Evolutionary conservation across 1,140 invertebrate genomes (phyloP), one percentile per base, ranked within the genome.

Genomic region (Asobara japonica): DNA sequence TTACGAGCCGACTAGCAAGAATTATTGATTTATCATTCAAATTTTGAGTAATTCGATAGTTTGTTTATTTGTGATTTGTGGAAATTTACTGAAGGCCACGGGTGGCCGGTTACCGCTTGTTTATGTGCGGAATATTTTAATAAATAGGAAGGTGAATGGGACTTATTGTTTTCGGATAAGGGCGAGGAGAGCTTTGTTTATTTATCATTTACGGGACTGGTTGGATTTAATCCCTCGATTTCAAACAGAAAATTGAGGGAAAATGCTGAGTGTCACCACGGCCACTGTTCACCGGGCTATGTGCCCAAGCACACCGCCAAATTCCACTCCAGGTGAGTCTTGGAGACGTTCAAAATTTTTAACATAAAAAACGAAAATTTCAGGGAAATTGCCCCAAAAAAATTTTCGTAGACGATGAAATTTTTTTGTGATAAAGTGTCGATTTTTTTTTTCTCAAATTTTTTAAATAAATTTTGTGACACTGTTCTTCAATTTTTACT

Each of bases 261-360:
- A 18, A 33, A 67, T 67, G 65, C 27, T 67, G 41, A 67, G 65
- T 30, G 65, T 67, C 1, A 67, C 65, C 13, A 67, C 38, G 7
- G 65, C 65, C 3, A 41, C 65, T 11, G 65, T 67, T 6, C 65
- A 67, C 27, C 18, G 45, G 38, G n/a, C 65, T 11, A 51, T 67
- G 65, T 67, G 65, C n/a, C 65, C 65, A 3, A 41, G 36, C 7
- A 67, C 65, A 45, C 65, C 38, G 16, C 36, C 11, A 29, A 67
- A 67, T 45, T 4, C 38, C 7, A 29, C 11, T 22, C 27, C 65
- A 67, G 16, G 36, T 48, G 27, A 25, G 25, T 41, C 3, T 45
- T 45, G 41, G n/a, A n/a, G 11, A 11, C 31, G 5, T 36, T 36
- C 11, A 36, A 11, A 5, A 36, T 36, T 36, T 36, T 11, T 11